phyloP scores from a whole-genome alignment of 1,140 invertebrate genomes.

The Macrobrachium nipponense region DNA sequence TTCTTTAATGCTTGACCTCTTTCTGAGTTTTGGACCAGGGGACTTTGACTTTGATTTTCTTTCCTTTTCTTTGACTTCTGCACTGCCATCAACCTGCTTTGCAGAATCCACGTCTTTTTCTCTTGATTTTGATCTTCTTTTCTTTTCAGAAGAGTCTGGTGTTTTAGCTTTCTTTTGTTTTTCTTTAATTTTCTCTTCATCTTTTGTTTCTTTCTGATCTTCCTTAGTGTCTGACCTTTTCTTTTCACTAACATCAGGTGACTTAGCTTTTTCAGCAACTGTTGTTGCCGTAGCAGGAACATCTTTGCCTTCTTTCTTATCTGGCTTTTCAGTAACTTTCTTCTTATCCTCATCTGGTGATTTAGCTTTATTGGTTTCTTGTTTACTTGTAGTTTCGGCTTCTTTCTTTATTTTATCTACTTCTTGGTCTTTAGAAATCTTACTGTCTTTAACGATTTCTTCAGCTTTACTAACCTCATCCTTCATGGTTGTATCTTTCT shows the following conservation, averaged over 20 bases:
- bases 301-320: background rate
- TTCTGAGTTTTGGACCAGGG: background rate
- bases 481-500: background rate
- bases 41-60: constrained; percentile 10
- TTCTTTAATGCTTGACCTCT: constrained; percentile 34
- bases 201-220: background rate
- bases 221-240: background rate
- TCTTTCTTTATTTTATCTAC: background rate
- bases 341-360: background rate
- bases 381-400: background rate
- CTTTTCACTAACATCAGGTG: background rate
- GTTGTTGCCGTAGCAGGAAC: background rate
- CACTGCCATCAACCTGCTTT: background rate
- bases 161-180: background rate
- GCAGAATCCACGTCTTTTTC: constrained; percentile 14
- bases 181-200: background rate
- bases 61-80: constrained; percentile 13
- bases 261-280: background rate
- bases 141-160: constrained; percentile 1
- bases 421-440: background rate
- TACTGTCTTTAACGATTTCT: background rate
- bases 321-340: background rate
- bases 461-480: background rate
- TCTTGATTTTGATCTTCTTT: constrained; percentile 21
- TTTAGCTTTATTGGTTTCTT: background rate